Conservation (phyloP, 2,113 vertebrate genomes). For the Alouatta palliata region DNA sequence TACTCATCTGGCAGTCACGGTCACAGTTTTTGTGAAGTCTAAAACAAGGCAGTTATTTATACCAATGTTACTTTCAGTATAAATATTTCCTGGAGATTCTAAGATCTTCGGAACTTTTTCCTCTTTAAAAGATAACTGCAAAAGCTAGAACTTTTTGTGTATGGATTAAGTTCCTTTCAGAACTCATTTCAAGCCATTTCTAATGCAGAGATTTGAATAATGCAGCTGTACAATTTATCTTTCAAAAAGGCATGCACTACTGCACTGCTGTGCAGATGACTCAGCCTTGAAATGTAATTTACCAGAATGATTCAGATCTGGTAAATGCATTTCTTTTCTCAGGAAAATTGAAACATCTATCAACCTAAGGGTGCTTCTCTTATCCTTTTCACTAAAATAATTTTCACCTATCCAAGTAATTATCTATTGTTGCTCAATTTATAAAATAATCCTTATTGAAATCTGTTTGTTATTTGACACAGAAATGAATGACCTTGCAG, state of each 20-base stretch:
- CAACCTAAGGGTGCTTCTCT: neutral
- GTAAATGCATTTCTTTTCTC: constrained; percentile 32
- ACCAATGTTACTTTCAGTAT: neutral
- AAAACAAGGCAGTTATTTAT: neutral
- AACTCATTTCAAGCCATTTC: neutral
- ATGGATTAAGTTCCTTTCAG: neutral
- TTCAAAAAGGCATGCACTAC: neutral
- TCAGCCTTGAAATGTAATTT: neutral
- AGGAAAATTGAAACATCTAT: constrained; percentile 55
- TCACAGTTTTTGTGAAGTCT: neutral
- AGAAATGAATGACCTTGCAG: neutral
- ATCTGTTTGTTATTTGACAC: neutral
- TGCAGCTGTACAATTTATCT: constrained; percentile 2
- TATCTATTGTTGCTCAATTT: neutral
- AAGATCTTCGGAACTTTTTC: neutral
- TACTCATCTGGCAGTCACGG: neutral
- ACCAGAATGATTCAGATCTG: constrained; percentile 30
- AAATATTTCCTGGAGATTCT: neutral
- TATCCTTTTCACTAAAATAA: constrained; percentile 34
- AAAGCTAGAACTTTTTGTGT: neutral
- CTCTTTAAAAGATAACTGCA: neutral
- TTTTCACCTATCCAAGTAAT: constrained; percentile 33
- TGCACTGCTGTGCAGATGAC: neutral
- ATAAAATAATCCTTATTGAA: constrained; percentile 31
- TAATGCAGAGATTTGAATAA: neutral